Conservation (phyloP, 1,140 invertebrate genomes). For the Calliopsis andreniformis region DNA sequence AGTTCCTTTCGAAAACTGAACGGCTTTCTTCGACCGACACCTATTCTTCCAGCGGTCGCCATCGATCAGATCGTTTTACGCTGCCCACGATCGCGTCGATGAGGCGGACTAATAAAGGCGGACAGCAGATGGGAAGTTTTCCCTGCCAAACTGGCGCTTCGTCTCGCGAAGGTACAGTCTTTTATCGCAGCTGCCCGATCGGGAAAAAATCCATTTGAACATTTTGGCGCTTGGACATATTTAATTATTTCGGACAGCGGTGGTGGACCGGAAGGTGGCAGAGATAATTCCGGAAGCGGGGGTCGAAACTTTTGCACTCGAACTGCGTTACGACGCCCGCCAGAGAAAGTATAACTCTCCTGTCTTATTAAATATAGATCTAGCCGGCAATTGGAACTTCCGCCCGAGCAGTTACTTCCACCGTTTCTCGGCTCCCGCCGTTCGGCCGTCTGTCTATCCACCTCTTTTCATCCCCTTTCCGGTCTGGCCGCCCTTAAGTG, state of each 20-base stretch:
- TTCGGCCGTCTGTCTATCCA: constrained; percentile 5
- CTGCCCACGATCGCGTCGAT: neutral
- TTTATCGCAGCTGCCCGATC: constrained; percentile 57
- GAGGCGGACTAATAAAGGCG: neutral
- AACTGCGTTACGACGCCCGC: constrained; percentile 65
- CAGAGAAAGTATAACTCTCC: constrained; percentile 73
- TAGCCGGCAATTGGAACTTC: constrained; percentile 72
- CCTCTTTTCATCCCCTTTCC: constrained; percentile 11
- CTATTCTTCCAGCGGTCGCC: no score
- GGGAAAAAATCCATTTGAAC: constrained; percentile 72
- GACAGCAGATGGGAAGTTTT: constrained; percentile 14
- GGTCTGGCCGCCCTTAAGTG: constrained; percentile 15
- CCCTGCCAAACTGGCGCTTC: neutral
- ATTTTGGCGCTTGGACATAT: constrained; percentile 75
- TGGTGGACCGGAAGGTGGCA: constrained; percentile 35
- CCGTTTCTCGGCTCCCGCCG: constrained; percentile 26
- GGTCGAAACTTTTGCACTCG: constrained; percentile 66
- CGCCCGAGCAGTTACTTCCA: constrained; percentile 65
- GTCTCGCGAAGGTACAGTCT: constrained; percentile 62
- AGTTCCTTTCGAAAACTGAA: neutral
- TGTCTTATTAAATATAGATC: constrained; percentile 78
- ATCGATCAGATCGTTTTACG: neutral
- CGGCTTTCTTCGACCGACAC: no score
- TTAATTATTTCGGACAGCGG: constrained; percentile 74
- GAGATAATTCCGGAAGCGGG: constrained; percentile 66